phyloP scores from a whole-genome alignment of 2,888 invertebrate species.

The Xestia sexstrigata region DNA sequence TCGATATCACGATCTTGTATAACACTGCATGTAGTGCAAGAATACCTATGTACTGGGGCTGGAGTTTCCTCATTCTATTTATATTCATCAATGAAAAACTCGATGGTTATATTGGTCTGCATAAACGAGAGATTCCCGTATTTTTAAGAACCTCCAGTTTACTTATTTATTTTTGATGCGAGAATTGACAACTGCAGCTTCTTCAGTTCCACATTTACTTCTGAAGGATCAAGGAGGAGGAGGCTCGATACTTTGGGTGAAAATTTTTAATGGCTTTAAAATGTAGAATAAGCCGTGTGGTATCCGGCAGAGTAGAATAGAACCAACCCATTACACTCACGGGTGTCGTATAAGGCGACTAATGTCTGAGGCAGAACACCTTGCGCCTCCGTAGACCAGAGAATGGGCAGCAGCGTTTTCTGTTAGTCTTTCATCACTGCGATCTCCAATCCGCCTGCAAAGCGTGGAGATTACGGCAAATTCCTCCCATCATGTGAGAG shows the following conservation, averaged over 20 bases:
- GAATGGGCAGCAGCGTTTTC: too few species aligned
- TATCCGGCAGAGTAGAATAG: too few species aligned
- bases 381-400: too few species aligned
- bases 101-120: background rate
- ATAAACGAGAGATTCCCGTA: background rate
- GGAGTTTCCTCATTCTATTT: conserved; percentile 48
- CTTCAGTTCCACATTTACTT: background rate
- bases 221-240: too few species aligned
- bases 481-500: too few species aligned
- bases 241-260: background rate
- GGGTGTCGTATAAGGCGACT: too few species aligned
- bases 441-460: too few species aligned
- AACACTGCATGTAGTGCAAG: conserved; percentile 37
- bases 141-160: background rate
- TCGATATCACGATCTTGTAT: conserved; percentile 54
- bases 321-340: too few species aligned
- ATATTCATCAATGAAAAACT: conserved; percentile 21
- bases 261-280: background rate
- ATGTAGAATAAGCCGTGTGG: too few species aligned
- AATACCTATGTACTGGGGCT: conserved; percentile 23
- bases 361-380: too few species aligned
- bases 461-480: too few species aligned
- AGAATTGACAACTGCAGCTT: background rate
- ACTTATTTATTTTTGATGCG: background rate
- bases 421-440: too few species aligned